phyloP scores from a whole-genome alignment of 2,888 invertebrate species.

The Neoscelio sp. region DNA sequence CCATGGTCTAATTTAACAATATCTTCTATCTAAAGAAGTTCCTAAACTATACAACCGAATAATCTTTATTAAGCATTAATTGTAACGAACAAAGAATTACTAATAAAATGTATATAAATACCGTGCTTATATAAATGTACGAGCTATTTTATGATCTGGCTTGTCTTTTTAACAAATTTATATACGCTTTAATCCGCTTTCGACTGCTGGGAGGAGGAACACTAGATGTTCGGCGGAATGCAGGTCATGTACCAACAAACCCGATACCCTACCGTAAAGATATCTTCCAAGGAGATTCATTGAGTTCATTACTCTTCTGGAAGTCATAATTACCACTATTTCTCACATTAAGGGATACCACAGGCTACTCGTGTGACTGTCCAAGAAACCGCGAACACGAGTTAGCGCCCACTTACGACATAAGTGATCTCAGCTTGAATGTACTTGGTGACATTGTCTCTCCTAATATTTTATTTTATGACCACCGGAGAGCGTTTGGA shows the following conservation, averaged over 20 bases:
- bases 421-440: slow-evolving; percentile 31
- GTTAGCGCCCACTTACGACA: slow-evolving; percentile 29
- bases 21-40: too few species aligned
- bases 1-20: too few species aligned
- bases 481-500: neutral
- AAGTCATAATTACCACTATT: slow-evolving; percentile 61
- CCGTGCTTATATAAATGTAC: too few species aligned
- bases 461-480: slow-evolving; percentile 33
- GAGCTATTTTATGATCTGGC: too few species aligned
- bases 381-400: slow-evolving; percentile 33
- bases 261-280: slow-evolving; percentile 40
- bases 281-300: slow-evolving; percentile 55
- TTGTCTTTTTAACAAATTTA: too few species aligned
- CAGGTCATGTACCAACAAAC: slow-evolving; percentile 24
- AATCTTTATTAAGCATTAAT: too few species aligned
- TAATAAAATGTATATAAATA: too few species aligned
- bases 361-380: slow-evolving; percentile 46
- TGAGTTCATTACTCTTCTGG: slow-evolving; percentile 50
- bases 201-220: too few species aligned
- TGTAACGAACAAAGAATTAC: too few species aligned
- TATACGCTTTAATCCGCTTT: too few species aligned
- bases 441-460: slow-evolving; percentile 25
- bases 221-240: slow-evolving; percentile 7
- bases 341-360: slow-evolving; percentile 63
- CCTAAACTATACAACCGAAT: too few species aligned